Conservation (phyloP, 2,113 vertebrate species). For the Bombycilla garrulus region DNA sequence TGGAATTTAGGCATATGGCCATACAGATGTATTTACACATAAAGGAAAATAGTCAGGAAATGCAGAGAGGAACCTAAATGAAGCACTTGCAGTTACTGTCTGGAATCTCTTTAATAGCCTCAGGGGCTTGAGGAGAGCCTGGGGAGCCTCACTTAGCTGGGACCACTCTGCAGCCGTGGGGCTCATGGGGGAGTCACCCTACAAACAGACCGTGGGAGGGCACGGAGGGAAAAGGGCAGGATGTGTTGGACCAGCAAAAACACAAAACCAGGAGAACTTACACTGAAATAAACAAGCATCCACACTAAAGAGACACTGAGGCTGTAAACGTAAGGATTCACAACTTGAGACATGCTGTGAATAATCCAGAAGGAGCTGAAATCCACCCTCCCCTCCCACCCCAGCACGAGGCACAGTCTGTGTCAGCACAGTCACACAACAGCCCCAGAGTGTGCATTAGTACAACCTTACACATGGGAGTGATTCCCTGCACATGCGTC, state of each 20-base stretch:
- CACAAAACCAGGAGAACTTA: neutral
- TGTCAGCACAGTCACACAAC: neutral
- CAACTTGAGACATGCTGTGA: accelerated
- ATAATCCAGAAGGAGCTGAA: neutral
- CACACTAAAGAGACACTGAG: neutral
- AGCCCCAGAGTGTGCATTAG: neutral
- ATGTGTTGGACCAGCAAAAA: neutral
- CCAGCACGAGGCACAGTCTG: neutral
- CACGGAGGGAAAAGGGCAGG: neutral
- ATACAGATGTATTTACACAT: neutral
- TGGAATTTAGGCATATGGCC: neutral
- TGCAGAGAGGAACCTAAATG: neutral
- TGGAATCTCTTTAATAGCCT: neutral
- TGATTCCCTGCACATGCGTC: accelerated
- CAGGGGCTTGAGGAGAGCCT: neutral
- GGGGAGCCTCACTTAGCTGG: neutral
- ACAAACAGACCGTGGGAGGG: neutral
- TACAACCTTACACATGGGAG: neutral
- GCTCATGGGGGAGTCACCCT: neutral
- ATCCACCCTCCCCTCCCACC: neutral
- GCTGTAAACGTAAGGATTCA: neutral
- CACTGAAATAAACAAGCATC: neutral
- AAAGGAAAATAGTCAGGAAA: neutral
- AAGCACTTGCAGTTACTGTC: neutral
- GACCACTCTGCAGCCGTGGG: neutral